phyloP scores from a whole-genome alignment of 2,113 vertebrate species.

The Dicerorhinus sumatrensis region DNA sequence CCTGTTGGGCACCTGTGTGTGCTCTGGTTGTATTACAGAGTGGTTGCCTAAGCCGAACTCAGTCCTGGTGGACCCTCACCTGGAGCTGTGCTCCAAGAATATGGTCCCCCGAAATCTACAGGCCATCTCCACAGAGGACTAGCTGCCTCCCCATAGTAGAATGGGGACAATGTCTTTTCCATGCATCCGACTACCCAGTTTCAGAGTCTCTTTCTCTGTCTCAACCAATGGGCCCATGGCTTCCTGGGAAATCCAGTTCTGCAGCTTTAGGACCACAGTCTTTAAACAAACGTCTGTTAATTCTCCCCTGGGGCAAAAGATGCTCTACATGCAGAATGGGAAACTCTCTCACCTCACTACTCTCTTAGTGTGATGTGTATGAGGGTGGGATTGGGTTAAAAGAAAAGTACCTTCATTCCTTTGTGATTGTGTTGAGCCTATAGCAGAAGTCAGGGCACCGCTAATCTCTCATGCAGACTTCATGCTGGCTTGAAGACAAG shows the following conservation, averaged over 20 bases:
- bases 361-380: neutral
- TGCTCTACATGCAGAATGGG: neutral
- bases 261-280: neutral
- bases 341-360: neutral
- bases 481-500: neutral
- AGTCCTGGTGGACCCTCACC: too few species aligned
- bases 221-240: neutral
- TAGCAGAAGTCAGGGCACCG: neutral
- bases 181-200: neutral
- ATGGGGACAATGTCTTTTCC: neutral
- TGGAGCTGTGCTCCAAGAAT: neutral
- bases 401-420: neutral
- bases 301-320: neutral
- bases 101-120: neutral
- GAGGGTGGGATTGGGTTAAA: neutral
- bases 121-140: neutral
- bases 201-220: neutral
- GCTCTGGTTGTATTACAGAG: neutral
- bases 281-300: neutral
- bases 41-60: neutral
- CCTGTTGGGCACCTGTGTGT: neutral
- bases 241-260: neutral
- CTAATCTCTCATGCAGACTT: neutral
- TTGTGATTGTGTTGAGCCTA: neutral
- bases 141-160: neutral